A percentile compares a stretch with the other conserved stretches of the same genome.
Conservation (phyloP, 1,140 invertebrate genomes). For the Vollenhovia emeryi region DNA sequence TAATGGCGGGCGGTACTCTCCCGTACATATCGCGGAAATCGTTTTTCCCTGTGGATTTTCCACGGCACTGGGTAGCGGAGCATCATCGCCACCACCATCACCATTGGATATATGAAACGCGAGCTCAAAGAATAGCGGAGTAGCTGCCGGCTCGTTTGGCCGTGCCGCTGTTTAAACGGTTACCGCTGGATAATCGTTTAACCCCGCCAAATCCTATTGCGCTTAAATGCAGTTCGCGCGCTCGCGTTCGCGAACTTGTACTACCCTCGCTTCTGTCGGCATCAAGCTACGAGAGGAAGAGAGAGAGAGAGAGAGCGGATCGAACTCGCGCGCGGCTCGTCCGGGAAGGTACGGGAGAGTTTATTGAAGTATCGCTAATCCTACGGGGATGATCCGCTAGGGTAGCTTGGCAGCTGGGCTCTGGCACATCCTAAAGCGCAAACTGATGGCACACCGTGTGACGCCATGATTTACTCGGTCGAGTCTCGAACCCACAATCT, state of each 20-base stretch:
- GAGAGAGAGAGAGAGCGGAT: background rate
- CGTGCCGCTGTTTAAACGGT: slow-evolving; percentile 35
- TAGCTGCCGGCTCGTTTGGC: slow-evolving; percentile 21
- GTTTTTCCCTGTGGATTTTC: slow-evolving; percentile 3
- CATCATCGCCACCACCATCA: background rate
- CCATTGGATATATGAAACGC: slow-evolving; percentile 39
- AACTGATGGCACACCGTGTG: slow-evolving; percentile 71
- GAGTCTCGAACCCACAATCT: slow-evolving; percentile 81
- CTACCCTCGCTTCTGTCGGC: slow-evolving; percentile 9
- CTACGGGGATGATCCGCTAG: slow-evolving; percentile 73
- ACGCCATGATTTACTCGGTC: slow-evolving; percentile 81
- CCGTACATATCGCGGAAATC: slow-evolving; percentile 35
- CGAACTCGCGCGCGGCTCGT: slow-evolving; percentile 23
- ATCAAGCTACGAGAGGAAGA: background rate
- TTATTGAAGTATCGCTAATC: slow-evolving; percentile 80
- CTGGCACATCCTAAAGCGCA: slow-evolving; percentile 72
- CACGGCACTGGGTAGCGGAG: background rate
- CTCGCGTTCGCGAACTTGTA: slow-evolving; percentile 34
- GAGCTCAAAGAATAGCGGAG: slow-evolving; percentile 34
- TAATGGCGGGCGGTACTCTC: slow-evolving; percentile 26
- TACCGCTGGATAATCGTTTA: slow-evolving; percentile 44
- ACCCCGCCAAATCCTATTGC: slow-evolving; percentile 50
- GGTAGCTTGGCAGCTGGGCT: slow-evolving; percentile 77
- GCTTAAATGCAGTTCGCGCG: slow-evolving; percentile 43
- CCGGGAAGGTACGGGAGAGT: slow-evolving; percentile 63